These are phyloP conservation scores for Hystrix cristata DNA, from an alignment of 2,113 vertebrate genomes.

Conservation along the genomic window DNA sequence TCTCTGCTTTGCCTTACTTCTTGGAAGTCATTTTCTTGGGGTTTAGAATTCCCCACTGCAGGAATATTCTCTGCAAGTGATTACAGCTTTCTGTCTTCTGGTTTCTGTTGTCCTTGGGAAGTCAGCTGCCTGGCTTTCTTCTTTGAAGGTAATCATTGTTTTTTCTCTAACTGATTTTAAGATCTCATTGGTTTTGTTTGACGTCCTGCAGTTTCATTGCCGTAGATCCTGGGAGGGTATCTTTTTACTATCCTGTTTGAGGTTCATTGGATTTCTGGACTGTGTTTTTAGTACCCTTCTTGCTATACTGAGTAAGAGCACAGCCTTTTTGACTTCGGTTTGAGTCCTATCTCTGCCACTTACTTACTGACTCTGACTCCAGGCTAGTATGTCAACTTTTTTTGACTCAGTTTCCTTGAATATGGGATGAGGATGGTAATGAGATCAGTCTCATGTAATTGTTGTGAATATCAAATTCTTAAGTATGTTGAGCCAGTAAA, in stretches of 20 bases:
- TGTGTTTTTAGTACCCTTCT: not conserved
- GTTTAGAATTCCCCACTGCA: not conserved
- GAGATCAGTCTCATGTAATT: not conserved
- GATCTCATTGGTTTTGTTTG: not conserved
- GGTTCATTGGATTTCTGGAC: not conserved
- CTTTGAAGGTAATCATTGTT: not conserved
- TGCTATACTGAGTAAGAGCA: not conserved
- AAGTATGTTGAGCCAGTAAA: not conserved
- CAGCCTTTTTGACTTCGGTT: not conserved
- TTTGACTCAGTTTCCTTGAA: not conserved
- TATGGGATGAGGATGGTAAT: not conserved
- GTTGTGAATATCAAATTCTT: not conserved
- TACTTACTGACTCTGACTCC: not conserved
- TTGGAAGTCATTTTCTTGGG: slow-evolving; percentile 2
- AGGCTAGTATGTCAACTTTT: not conserved
- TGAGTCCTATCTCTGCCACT: not conserved
- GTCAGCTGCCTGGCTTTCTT: not conserved
- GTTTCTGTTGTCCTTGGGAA: not conserved
- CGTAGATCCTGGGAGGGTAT: not conserved
- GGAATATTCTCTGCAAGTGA: not conserved
- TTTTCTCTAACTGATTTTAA: not conserved
- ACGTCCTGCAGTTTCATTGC: not conserved
- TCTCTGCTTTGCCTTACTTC: not conserved
- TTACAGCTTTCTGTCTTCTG: not conserved
- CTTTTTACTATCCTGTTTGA: not conserved